Conservation (phyloP, 37 sponge, comb jelly and placozoan genomes). For the Aphrocallistes beatrix region DNA sequence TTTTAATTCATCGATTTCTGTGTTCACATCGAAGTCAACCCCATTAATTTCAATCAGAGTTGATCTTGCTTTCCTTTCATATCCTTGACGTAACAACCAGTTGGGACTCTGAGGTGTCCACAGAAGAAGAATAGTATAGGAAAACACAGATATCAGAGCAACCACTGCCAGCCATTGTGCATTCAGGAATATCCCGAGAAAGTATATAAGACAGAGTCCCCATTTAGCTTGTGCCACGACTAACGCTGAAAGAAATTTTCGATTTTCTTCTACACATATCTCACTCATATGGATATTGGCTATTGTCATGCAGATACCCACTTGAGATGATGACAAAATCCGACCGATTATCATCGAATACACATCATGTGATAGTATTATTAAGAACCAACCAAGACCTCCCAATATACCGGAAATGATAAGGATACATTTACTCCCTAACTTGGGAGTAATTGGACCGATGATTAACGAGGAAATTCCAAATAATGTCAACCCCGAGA, state of each 20-base stretch:
- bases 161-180: slow-evolving; percentile 22
- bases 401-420: not conserved
- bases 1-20: not conserved
- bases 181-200: not conserved
- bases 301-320: not conserved
- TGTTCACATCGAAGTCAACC: not conserved
- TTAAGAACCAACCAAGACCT: not conserved
- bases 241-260: not conserved
- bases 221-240: not conserved
- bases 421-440: not conserved
- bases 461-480: not conserved
- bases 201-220: not conserved
- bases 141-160: not conserved
- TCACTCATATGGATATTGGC: not conserved
- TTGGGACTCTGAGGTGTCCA: not conserved
- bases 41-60: not conserved
- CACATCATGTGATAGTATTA: not conserved
- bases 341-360: not conserved
- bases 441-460: not conserved
- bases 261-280: not conserved
- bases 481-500: not conserved
- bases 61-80: not conserved
- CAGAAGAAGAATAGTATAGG: not conserved
- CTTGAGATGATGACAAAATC: not conserved
- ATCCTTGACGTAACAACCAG: not conserved